Conservation (phyloP, 2,888 invertebrate species). For the Leucophenga montana region DNA sequence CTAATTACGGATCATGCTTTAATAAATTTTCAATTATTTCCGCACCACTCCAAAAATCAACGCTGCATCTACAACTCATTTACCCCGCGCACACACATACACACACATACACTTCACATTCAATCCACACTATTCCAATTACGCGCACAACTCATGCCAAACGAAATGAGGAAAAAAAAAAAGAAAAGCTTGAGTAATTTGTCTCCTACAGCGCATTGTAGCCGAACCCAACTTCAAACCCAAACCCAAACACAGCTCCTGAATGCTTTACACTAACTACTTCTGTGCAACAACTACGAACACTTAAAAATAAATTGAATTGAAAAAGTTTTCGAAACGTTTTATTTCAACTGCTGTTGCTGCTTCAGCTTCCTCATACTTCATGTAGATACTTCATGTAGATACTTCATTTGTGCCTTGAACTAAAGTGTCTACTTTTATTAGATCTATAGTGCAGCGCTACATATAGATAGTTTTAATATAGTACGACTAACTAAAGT, state of each 20-base stretch:
- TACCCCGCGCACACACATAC: neutral
- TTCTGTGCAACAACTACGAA: neutral
- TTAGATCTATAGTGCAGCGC: too few species aligned
- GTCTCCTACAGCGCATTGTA: neutral
- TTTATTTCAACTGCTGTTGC: neutral
- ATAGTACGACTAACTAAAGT: too few species aligned
- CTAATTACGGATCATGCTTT: too few species aligned
- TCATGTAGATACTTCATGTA: too few species aligned
- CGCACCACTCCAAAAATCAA: neutral
- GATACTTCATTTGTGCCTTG: too few species aligned
- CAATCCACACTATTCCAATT: too few species aligned
- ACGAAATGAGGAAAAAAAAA: too few species aligned
- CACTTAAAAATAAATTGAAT: conserved; percentile 52
- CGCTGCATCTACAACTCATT: neutral
- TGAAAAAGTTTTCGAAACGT: conserved; percentile 48
- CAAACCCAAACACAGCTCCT: too few species aligned
- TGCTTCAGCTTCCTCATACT: too few species aligned
- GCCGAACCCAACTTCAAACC: neutral
- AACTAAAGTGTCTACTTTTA: too few species aligned
- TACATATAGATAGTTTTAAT: too few species aligned
- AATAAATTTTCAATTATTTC: neutral
- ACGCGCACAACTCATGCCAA: too few species aligned
- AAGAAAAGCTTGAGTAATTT: neutral
- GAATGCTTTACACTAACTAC: neutral
- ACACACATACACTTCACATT: neutral